Evolutionary conservation across 2,888 invertebrate species (phyloP), one percentile per base, ranked within the genome.

Genomic region (Rhorus exstirpatorius): DNA sequence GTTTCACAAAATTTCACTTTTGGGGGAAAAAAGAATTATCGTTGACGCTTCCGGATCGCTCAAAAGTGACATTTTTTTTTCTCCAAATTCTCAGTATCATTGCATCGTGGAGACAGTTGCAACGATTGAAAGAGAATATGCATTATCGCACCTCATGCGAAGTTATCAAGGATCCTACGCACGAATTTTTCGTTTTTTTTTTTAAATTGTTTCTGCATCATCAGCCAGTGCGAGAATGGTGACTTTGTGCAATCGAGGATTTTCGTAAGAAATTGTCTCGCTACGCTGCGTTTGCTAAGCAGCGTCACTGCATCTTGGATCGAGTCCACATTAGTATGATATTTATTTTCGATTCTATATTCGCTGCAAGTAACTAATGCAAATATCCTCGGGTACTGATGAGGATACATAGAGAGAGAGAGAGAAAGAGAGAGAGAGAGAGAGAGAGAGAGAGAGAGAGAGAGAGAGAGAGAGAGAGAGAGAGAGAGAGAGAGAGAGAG

Each of bases 111-210:
- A 31, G 3, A 31, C 31, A 31, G 2, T 31, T 6, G 3, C 31
- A 31, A 31, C 31, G 31, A 31, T 31, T 6, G 6, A 2, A 2
- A 6, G 31, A 3, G 31, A 31, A 31, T 31, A 12, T 8, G 19
- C 51, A 12, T 21, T 24, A 17, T 3, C 41, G 60, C 77, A 68
- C 63, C 70, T 35, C 65, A 65, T 8, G n/a, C 78, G 75, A 82
- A 78, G 78, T n/a, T n/a, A 75, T 79, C 78, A 79, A 82, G 82
- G 70, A 79, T 82, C 79, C 65, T 71, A 53, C 80, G 26, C 49
- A 41, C 19, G 38, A 17, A 24, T 44, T 26, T 46, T 46, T 41
- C 49, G n/a, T n/a, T n/a, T n/a, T n/a, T n/a, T n/a, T n/a, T n/a
- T n/a, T n/a, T n/a, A n/a, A n/a, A n/a, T n/a, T n/a, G n/a, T n/a